These are phyloP conservation scores for Zalophus californianus DNA, from an alignment of 2,797 vertebrate species.

Conservation along the genomic window DNA sequence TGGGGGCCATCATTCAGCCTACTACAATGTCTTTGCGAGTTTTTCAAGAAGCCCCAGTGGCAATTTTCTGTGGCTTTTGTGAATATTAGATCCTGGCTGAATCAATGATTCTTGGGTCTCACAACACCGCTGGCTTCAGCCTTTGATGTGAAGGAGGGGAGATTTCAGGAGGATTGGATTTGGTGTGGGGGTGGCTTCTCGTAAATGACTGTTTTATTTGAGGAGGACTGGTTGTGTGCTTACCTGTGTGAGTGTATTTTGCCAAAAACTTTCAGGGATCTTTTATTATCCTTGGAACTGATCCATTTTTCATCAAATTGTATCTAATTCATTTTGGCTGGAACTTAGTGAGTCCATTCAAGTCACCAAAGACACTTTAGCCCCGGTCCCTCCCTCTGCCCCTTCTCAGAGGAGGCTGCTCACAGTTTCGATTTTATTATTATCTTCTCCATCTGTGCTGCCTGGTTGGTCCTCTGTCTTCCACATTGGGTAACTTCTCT, in stretches of 20 bases:
- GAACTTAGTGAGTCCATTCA: background rate
- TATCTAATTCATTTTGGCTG: background rate
- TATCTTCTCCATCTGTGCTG: background rate
- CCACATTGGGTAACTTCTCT: background rate
- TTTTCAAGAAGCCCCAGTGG: background rate
- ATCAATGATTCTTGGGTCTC: background rate
- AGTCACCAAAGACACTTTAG: background rate
- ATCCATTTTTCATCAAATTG: constrained; percentile 8
- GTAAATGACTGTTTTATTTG: background rate
- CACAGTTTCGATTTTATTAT: background rate
- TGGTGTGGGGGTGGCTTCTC: background rate
- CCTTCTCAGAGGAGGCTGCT: background rate
- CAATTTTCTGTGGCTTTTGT: background rate
- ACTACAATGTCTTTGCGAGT: background rate
- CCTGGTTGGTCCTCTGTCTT: background rate
- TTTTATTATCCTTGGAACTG: background rate
- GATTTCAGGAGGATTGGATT: background rate
- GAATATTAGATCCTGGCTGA: background rate
- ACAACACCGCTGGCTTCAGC: background rate
- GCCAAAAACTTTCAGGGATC: background rate
- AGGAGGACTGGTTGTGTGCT: background rate
- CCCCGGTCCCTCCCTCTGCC: too few species aligned
- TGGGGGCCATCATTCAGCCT: background rate
- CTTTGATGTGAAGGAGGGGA: background rate
- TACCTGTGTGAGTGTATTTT: background rate